Base-by-base conservation (phyloP, 2,888 invertebrate genomes). In the Scrobipalpa costella region DNA sequence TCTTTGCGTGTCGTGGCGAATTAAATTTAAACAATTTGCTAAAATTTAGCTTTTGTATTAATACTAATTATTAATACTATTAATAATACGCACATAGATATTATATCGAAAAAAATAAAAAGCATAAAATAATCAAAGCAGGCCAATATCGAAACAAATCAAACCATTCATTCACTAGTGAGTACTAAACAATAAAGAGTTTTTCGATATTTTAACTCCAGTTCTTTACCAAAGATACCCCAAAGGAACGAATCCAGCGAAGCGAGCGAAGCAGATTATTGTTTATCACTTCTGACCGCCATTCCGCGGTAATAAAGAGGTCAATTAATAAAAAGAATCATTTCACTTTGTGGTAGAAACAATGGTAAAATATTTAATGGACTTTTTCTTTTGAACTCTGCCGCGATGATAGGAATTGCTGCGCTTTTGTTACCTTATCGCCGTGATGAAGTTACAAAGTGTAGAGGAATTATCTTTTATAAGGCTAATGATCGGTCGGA, bases 321-420 rank as follows among this genome's bases (percentile, higher is more conserved):
- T 79, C 75, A 77, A 76, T 75, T 79, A 76, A 75, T 79, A 78
- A 78, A 80, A 80, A 77, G 15, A 81, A 80, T 78, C 71, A 77
- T 71, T 73, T 74, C 71, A 72, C 74, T 73, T 74, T 78, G 76
- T 76, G 71, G 64, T 64, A 68, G 67, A 71, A 73, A 77, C 76
- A 79, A 81, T 78, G 73, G 73, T 69, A 67, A 64, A 64, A 73
- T 78, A 79, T 80, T 33, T 81, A 80, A 80, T 71, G 71, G 68
- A 63, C 64, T 64, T 70, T 72, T 73, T 75, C 73, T 73, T 69
- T 64, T 58, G 49, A 33, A 17, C 58, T 49, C 38, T 27, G 9
- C 19, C 5, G 5, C 47, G 21, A 40, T 59, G 21, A 59, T 17
- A 13, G 15, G 38, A 58, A 11, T 27, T 59, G 17, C 44, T 40